Percentiles rank a stretch among this genome's conserved stretches.
Evolutionary conservation across 2,113 vertebrate species (phyloP).

Genomic region (Tragelaphus scriptus): DNA sequence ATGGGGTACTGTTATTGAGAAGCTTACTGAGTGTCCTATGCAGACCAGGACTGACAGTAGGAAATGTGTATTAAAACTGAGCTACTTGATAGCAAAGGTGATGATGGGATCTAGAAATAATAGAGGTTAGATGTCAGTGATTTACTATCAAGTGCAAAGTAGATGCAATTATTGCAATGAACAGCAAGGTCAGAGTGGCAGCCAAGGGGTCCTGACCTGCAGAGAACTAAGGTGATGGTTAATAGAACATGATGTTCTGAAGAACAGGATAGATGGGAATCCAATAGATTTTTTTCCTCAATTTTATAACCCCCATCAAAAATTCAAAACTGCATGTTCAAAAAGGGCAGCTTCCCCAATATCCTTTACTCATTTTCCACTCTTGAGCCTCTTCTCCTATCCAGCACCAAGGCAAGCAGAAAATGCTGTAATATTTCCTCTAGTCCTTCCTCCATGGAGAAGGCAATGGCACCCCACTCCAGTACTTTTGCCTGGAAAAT

Average conservation of each 20-base stretch:
- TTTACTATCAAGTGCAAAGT: not conserved
- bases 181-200: not conserved
- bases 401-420: not conserved
- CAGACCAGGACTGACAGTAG: not conserved
- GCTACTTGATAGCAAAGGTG: constrained; percentile 27
- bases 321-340: not conserved
- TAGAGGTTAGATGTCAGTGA: not conserved
- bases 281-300: not conserved
- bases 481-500: too few species aligned
- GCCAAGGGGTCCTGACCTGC: not conserved
- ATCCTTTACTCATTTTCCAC: not conserved
- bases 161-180: not conserved
- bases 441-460: not conserved
- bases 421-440: not conserved
- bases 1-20: not conserved
- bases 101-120: constrained; percentile 31
- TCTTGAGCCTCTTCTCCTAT: not conserved
- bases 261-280: not conserved
- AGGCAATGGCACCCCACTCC: too few species aligned
- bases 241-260: not conserved
- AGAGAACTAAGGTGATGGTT: not conserved
- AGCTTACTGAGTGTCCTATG: not conserved
- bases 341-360: not conserved
- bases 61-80: not conserved
- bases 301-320: not conserved